These are phyloP conservation scores for Pipra filicauda DNA, from an alignment of 2,113 vertebrate species.

Conservation along the genomic window DNA sequence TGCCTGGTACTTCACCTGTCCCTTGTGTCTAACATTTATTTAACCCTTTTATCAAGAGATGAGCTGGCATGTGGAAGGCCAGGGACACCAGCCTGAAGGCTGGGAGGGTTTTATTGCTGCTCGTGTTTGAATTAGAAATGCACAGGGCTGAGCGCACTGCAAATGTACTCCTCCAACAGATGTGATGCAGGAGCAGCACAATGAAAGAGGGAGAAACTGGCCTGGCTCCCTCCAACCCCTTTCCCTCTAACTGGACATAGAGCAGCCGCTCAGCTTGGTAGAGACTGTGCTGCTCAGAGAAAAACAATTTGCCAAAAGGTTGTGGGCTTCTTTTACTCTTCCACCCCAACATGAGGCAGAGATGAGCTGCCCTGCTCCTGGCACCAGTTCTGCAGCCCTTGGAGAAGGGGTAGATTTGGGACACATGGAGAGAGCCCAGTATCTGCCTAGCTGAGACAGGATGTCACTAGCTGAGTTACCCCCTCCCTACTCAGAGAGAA, in stretches of 20 bases:
- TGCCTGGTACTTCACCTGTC: neutral
- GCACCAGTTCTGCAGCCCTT: neutral
- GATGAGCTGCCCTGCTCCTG: neutral
- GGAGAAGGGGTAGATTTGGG: neutral
- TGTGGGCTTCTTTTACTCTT: neutral
- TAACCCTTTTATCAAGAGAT: neutral
- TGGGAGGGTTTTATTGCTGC: neutral
- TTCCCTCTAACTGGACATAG: neutral
- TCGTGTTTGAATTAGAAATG: neutral
- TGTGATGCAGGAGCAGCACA: neutral
- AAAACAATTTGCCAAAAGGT: neutral
- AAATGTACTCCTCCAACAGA: neutral
- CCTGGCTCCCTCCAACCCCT: neutral
- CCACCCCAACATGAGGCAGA: neutral
- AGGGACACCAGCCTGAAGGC: neutral
- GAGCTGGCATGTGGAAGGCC: neutral
- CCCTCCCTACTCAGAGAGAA: neutral
- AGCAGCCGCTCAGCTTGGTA: neutral
- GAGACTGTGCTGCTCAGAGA: fast-evolving
- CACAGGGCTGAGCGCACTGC: neutral
- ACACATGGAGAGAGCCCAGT: neutral
- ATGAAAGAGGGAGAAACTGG: neutral
- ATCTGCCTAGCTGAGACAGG: neutral
- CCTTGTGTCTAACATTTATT: neutral
- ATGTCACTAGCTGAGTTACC: neutral